Conservation (phyloP, 2,797 vertebrate species). For the Apogon talboti region DNA sequence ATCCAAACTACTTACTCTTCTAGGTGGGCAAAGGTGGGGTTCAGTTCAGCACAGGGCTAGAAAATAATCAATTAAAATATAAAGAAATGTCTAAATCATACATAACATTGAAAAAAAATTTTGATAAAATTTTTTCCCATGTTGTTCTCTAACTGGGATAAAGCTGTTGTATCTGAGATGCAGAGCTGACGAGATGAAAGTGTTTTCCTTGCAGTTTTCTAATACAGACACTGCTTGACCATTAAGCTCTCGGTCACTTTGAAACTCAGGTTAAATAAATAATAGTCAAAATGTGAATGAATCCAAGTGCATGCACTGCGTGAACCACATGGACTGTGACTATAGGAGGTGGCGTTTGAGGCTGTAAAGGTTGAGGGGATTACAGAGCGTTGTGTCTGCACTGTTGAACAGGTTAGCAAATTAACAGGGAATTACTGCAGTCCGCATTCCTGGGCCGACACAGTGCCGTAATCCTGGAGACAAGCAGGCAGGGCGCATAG, state of each 20-base stretch:
- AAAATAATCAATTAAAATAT: no score
- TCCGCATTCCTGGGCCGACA: conserved; percentile 76
- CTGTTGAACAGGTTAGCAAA: conserved; percentile 83
- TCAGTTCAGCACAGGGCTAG: no score
- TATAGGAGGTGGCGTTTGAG: conserved; percentile 51
- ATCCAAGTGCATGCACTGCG: conserved; percentile 24
- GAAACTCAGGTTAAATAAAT: conserved; percentile 38
- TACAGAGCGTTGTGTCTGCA: conserved; percentile 76
- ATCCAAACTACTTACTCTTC: no score
- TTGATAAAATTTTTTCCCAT: no score
- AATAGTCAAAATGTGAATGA: conserved; percentile 44
- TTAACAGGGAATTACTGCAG: conserved; percentile 84
- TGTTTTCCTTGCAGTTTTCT: no score
- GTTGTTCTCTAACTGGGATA: conserved; percentile 2
- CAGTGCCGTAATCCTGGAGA: conserved; percentile 74
- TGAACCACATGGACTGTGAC: conserved; percentile 47
- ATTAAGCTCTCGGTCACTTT: conserved; percentile 26
- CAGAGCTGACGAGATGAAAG: conserved; percentile 10
- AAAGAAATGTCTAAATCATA: no score
- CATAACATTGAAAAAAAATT: no score
- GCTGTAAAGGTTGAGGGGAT: conserved; percentile 71
- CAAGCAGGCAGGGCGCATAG: conserved; percentile 51
- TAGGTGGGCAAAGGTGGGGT: no score
- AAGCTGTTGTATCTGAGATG: conserved; percentile 20
- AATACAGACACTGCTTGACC: conserved; percentile 9